phyloP scores from a whole-genome alignment of 2,797 vertebrate species.

The Gallinago stenura region DNA sequence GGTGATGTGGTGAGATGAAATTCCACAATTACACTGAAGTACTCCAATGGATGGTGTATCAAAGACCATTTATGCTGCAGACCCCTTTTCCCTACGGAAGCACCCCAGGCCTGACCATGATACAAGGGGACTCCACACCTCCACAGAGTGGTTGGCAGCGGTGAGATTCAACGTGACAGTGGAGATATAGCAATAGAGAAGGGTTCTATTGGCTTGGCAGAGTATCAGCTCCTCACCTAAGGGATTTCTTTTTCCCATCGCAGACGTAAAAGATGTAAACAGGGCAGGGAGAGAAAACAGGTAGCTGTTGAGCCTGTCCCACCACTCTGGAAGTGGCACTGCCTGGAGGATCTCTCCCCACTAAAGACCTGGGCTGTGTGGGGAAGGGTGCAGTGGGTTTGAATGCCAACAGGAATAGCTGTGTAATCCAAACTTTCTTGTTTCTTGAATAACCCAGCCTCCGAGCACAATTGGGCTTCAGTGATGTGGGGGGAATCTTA shows the following conservation, averaged over 20 bases:
- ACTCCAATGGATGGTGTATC: background rate
- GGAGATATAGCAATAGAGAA: background rate
- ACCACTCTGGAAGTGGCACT: background rate
- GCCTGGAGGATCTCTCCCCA: background rate
- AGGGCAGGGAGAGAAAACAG: background rate
- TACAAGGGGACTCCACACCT: background rate
- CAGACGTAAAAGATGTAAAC: background rate
- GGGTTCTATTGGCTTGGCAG: background rate
- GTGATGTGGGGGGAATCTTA: constrained; percentile 60
- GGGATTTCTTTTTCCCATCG: background rate
- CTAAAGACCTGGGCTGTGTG: background rate
- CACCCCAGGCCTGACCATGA: background rate
- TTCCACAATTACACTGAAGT: background rate
- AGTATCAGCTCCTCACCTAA: background rate
- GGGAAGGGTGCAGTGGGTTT: background rate
- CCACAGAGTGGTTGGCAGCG: background rate
- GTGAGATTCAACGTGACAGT: background rate
- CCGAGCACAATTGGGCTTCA: constrained; percentile 13
- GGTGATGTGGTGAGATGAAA: background rate
- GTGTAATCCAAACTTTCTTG: constrained; percentile 46
- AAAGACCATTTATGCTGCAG: background rate
- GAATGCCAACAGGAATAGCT: constrained; percentile 9
- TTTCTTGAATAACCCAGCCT: constrained; percentile 29
- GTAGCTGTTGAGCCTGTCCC: background rate
- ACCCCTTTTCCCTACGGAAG: background rate